Conservation (phyloP, 2,888 invertebrate genomes). For the Brachypalpus laphriformis region DNA sequence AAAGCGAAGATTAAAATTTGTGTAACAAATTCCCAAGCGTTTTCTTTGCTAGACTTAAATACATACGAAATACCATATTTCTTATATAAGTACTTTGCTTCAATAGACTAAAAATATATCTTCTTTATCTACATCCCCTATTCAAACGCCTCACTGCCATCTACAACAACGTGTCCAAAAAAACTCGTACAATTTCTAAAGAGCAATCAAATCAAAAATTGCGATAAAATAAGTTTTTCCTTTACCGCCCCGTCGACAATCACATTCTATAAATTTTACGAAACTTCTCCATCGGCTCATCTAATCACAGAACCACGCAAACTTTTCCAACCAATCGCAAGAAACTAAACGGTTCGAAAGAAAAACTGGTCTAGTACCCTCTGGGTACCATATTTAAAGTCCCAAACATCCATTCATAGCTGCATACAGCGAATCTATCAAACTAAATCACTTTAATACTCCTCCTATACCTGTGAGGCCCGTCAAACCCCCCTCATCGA, state of each 20-base stretch:
- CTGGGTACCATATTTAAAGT: slow-evolving; percentile 11
- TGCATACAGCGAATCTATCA: slow-evolving; percentile 46
- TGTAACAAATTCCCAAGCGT: too few species aligned
- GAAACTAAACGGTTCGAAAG: neutral
- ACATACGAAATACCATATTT: neutral
- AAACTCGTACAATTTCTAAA: neutral
- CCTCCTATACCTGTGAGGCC: neutral
- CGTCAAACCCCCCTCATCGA: slow-evolving; percentile 21
- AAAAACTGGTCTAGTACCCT: slow-evolving; percentile 3
- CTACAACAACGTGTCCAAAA: neutral
- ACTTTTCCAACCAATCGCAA: slow-evolving; percentile 17
- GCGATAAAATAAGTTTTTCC: slow-evolving; percentile 27
- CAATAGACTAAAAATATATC: neutral
- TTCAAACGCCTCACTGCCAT: neutral
- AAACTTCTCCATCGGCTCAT: slow-evolving; percentile 44
- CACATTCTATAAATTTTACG: slow-evolving; percentile 39
- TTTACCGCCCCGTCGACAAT: slow-evolving; percentile 7
- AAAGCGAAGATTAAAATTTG: too few species aligned
- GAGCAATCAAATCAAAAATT: slow-evolving; percentile 35
- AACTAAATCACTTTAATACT: slow-evolving; percentile 51
- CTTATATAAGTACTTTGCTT: neutral
- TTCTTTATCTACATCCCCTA: neutral
- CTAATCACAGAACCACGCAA: slow-evolving; percentile 18
- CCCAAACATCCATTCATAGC: slow-evolving; percentile 48
- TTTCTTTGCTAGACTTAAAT: neutral